A percentile compares a stretch with the other conserved stretches of the same genome.
Evolutionary conservation across 2,888 invertebrate species (phyloP).

Genomic region (Margaritifera margaritifera): DNA sequence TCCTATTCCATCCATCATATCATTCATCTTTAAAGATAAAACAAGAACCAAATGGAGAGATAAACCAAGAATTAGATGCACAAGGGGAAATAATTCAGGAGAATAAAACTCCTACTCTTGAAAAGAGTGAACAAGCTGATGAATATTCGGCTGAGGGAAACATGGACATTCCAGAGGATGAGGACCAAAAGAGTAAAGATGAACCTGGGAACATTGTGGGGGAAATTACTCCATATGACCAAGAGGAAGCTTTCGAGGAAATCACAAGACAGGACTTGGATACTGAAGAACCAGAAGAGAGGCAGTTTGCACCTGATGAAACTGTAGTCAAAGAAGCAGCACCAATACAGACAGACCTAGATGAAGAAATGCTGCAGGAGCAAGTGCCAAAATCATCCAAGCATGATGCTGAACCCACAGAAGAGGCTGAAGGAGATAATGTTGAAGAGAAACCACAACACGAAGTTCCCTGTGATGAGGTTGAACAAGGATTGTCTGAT

Average conservation of each 20-base stretch:
- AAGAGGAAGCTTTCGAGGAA: too few relatives aligned
- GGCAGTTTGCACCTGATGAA: neutral
- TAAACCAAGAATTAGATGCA: neutral
- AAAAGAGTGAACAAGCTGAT: too few relatives aligned
- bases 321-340: neutral
- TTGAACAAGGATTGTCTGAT: neutral
- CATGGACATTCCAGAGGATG: too few relatives aligned
- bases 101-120: neutral
- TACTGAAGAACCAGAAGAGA: too few relatives aligned
- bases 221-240: too few relatives aligned
- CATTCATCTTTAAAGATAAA: neutral
- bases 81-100: neutral
- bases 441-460: too few relatives aligned
- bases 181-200: too few relatives aligned
- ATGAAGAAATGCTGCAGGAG: neutral
- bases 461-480: neutral
- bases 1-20: too few relatives aligned
- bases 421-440: neutral
- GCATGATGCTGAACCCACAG: slow-evolving; percentile 2
- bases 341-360: neutral
- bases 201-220: too few relatives aligned
- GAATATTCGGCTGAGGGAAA: too few relatives aligned
- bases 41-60: neutral
- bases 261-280: too few relatives aligned
- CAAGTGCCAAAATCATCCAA: neutral